A percentile compares a stretch with the other conserved stretches of the same genome.
phyloP scores from a whole-genome alignment of 2,797 vertebrate species.

The Lemur catta region DNA sequence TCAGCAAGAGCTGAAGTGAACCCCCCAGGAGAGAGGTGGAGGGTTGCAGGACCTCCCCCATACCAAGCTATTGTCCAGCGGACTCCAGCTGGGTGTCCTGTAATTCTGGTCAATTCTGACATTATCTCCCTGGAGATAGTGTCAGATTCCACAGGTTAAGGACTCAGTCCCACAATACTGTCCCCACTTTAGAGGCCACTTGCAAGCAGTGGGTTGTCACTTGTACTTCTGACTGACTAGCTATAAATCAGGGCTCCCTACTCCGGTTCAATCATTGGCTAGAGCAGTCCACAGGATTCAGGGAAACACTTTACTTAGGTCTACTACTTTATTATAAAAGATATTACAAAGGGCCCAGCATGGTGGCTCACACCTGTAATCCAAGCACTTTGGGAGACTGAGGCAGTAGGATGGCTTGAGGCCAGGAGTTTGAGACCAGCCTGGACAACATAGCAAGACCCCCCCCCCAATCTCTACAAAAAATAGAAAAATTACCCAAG shows the following conservation, averaged over 20 bases:
- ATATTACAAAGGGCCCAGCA: not conserved
- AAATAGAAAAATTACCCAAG: not conserved
- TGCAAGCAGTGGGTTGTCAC: not conserved
- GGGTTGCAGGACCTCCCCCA: not conserved
- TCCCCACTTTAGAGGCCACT: not conserved
- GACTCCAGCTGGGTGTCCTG: not conserved
- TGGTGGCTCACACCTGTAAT: not conserved
- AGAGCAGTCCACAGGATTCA: not conserved
- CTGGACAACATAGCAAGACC: not conserved
- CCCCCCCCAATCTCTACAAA: not conserved
- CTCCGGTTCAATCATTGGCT: not conserved
- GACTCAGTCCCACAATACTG: not conserved
- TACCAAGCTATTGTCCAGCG: not conserved
- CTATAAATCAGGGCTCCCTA: not conserved
- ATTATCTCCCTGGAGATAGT: not conserved
- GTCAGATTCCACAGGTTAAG: not conserved
- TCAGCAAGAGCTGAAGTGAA: not conserved
- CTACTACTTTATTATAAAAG: not conserved
- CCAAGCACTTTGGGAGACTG: not conserved
- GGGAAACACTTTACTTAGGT: not conserved
- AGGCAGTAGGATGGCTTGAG: not conserved
- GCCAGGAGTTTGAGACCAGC: not conserved
- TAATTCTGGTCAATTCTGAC: not conserved
- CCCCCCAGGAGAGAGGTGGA: no score
- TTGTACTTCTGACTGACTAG: not conserved